phyloP scores from a whole-genome alignment of 2,113 vertebrate genomes.

The Triplophysa tibetana region DNA sequence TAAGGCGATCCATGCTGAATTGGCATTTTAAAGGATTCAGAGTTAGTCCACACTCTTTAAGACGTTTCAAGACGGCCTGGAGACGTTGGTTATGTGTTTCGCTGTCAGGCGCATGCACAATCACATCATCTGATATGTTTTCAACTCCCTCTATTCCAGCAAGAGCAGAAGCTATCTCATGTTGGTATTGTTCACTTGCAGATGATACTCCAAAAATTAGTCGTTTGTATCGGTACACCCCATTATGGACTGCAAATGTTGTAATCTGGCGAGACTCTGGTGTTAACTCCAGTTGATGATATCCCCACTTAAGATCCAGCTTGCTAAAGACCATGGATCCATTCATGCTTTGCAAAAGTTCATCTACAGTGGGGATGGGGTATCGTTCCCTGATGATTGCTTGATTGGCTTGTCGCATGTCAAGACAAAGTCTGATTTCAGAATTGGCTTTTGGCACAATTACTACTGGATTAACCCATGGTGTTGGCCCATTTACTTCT shows the following conservation, averaged over 20 bases:
- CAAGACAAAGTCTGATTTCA: constrained; percentile 48
- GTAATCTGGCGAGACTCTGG: constrained; percentile 45
- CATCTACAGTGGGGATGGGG: constrained; percentile 50
- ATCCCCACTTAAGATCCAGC: constrained; percentile 51
- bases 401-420: constrained; percentile 40
- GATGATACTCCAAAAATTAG: constrained; percentile 51
- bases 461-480: constrained; percentile 49
- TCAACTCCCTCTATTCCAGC: constrained; percentile 48
- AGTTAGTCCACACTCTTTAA: too few relatives aligned
- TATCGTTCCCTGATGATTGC: constrained; percentile 24
- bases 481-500: constrained; percentile 37
- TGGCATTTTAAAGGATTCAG: too few relatives aligned
- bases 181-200: constrained; percentile 49
- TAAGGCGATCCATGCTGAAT: too few relatives aligned
- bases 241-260: constrained; percentile 49
- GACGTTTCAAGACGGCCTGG: too few relatives aligned
- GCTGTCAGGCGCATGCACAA: too few relatives aligned
- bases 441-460: constrained; percentile 34
- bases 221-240: constrained; percentile 48
- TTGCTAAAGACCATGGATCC: constrained; percentile 47
- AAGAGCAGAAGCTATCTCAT: constrained; percentile 46
- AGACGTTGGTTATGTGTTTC: too few relatives aligned
- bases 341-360: constrained; percentile 46
- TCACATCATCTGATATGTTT: constrained; percentile 52
- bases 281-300: constrained; percentile 52